These are phyloP conservation scores for Orius laevigatus DNA, from an alignment of 1,140 invertebrate species.

Conservation along the genomic window DNA sequence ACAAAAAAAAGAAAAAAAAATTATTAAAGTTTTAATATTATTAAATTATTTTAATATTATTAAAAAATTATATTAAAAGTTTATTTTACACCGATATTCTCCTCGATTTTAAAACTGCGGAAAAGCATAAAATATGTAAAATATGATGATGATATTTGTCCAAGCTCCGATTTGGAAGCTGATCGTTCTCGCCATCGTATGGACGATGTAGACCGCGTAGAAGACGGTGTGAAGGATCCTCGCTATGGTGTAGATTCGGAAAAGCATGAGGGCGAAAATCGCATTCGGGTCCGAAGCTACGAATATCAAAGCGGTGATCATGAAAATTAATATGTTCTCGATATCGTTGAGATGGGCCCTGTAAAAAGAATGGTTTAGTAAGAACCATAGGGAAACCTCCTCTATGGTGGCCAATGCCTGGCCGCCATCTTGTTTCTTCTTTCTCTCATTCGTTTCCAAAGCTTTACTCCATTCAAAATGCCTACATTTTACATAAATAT, in stretches of 20 bases:
- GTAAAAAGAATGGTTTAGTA: constrained; percentile 1
- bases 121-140: constrained; percentile 16
- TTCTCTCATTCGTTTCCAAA: no score
- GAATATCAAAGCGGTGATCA: constrained; percentile 42
- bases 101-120: constrained; percentile 4
- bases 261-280: constrained; percentile 34
- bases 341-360: constrained; percentile 53
- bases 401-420: no score
- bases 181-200: constrained; percentile 39
- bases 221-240: constrained; percentile 41
- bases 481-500: no score
- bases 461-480: no score
- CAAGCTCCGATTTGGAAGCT: constrained; percentile 31
- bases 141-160: constrained; percentile 36
- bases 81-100: no score
- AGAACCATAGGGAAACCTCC: no score
- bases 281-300: constrained; percentile 38
- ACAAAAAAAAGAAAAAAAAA: no score
- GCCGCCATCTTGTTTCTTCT: no score
- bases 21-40: no score
- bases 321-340: constrained; percentile 55
- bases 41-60: no score
- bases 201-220: constrained; percentile 33
- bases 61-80: no score
- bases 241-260: constrained; percentile 37